Evolutionary conservation across 2,113 vertebrate species (phyloP).

Genomic region (Brachyhypopomus gauderio): DNA sequence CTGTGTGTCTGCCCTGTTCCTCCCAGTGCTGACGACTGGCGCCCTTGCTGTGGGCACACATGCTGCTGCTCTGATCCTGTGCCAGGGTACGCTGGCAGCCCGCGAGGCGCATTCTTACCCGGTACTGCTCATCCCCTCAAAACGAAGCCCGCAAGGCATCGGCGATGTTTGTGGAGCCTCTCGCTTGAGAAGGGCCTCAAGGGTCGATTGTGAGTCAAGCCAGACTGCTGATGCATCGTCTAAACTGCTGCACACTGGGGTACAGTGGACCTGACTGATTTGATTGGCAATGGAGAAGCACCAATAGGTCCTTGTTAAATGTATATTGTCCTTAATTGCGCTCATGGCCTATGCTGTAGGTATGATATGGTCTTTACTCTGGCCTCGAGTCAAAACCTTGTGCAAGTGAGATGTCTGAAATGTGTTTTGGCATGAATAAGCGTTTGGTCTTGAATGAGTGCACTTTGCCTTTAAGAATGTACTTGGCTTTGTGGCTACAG

Average conservation of each 20-base stretch:
- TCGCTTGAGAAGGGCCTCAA: conserved; percentile 40
- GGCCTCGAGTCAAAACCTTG: neutral
- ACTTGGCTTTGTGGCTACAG: too few species aligned
- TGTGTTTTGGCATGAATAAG: neutral
- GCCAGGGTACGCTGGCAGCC: conserved; percentile 65
- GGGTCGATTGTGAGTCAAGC: conserved; percentile 47
- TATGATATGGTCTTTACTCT: neutral
- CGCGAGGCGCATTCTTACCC: conserved; percentile 63
- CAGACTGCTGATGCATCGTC: conserved; percentile 39
- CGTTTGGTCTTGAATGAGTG: too few species aligned
- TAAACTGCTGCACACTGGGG: conserved; percentile 45
- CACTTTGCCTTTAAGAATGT: too few species aligned
- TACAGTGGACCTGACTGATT: neutral
- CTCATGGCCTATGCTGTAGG: neutral
- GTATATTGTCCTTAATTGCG: neutral
- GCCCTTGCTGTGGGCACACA: conserved; percentile 39
- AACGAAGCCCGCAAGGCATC: conserved; percentile 60
- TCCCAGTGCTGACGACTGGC: conserved; percentile 22
- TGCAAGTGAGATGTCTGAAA: neutral
- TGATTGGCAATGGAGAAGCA: neutral
- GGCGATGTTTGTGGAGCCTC: conserved; percentile 51
- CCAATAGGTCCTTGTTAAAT: neutral
- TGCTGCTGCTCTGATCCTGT: conserved; percentile 46
- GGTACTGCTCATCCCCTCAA: conserved; percentile 67
- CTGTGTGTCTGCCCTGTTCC: conserved; percentile 35